Conservation (phyloP, 2,888 invertebrate species). For the Colletes collaris region DNA sequence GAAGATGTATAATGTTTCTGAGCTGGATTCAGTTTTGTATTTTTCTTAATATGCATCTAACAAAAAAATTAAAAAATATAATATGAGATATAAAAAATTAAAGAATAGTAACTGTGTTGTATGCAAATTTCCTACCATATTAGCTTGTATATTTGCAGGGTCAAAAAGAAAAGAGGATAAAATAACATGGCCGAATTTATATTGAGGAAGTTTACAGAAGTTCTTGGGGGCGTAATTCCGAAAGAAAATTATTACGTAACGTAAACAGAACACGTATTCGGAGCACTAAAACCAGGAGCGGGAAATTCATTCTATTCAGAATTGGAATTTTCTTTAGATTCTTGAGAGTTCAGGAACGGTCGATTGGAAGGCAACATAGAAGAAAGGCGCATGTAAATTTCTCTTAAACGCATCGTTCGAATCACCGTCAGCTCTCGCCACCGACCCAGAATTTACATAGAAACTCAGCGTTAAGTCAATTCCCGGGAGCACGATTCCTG, state of each 20-base stretch:
- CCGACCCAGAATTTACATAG: slow-evolving; percentile 70
- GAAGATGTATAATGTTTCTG: too few species aligned
- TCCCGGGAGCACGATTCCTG: slow-evolving; percentile 53
- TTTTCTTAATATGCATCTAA: too few species aligned
- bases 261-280: slow-evolving; percentile 3
- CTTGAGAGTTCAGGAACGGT: slow-evolving; percentile 29
- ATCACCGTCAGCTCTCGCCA: slow-evolving; percentile 42
- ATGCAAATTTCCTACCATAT: too few species aligned
- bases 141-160: too few species aligned
- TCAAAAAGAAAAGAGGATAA: too few species aligned
- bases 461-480: slow-evolving; percentile 72
- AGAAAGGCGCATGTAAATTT: slow-evolving; percentile 58
- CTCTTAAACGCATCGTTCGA: slow-evolving; percentile 51
- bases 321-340: slow-evolving; percentile 30
- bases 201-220: too few species aligned
- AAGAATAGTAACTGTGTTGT: too few species aligned
- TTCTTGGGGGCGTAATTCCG: neutral
- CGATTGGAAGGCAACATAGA: slow-evolving; percentile 50
- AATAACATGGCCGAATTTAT: too few species aligned
- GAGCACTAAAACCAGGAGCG: neutral
- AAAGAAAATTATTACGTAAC: slow-evolving; percentile 1
- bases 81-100: too few species aligned
- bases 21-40: too few species aligned
- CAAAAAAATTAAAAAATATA: too few species aligned
- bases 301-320: slow-evolving; percentile 35